Evolutionary conservation across 1,140 invertebrate species (phyloP), one percentile per base, ranked within the genome.

Genomic region (Caenorhabditis inopinata): DNA sequence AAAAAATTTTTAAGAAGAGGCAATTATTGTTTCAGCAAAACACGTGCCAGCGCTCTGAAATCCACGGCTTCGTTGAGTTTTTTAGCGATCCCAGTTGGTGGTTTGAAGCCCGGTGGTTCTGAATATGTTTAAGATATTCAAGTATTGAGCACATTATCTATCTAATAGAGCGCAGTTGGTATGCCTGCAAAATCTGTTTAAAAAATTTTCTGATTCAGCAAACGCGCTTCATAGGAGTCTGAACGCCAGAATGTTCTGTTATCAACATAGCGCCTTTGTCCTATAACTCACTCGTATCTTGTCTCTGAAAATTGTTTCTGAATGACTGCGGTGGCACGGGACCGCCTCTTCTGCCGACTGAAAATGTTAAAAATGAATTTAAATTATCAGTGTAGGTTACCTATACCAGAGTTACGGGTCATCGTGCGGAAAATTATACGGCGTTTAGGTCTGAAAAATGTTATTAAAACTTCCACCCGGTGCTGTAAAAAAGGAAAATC

Each of bases 401-500:
- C 58, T 68, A 68, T 68, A 68, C 58, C 58, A 21, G 58, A 68
- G n/a, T 68, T 68, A 29, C 58, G 58, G 12, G 32, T 68, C 58
- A 68, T 68, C 21, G 58, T 29, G 16, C 58, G 58, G 12, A 68
- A 42, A 12, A 68, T 68, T 21, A 21, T n/a, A 2, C 58, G 32
- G n/a, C 58, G 58, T 21, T 68, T 68, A 18, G 58, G 38, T 68
- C 58, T 68, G 58, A 18, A 68, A 68, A 14, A n/a, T n/a, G n/a
- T n/a, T n/a, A n/a, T n/a, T n/a, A n/a, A n/a, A n/a, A n/a, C n/a
- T n/a, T n/a, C n/a, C n/a, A n/a, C n/a, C n/a, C n/a, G n/a, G n/a
- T n/a, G n/a, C n/a, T n/a, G n/a, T n/a, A n/a, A n/a, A n/a, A n/a
- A n/a, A n/a, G n/a, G n/a, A n/a, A n/a, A n/a, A n/a, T n/a, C n/a